Evolutionary conservation across 2,113 vertebrate species (phyloP), one percentile per base, ranked within the genome.

Genomic region (Otus sunia): DNA sequence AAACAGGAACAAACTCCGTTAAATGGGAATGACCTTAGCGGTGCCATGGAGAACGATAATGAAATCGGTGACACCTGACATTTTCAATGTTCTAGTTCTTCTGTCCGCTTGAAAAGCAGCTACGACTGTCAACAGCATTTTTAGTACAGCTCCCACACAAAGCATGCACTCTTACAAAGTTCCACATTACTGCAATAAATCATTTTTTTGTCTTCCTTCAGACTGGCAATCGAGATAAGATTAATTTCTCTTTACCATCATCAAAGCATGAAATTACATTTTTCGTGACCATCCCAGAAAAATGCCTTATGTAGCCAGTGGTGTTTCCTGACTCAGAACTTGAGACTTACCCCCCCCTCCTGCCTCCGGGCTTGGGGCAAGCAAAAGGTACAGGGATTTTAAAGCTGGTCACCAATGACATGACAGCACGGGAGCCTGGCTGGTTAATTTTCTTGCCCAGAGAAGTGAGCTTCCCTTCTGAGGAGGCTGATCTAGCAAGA

Each of bases 231-330:
- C 30, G 52, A 47, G 47, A 21, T 60, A 84, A 67, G 68, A 56
- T 67, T 71, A 30, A 80, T 84, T 88, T 88, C 41, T 59, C 47
- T 72, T 71, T 71, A 9, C 30, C 68, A n/a, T 36, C n/a, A 16
- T 16, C 27, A 50, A 71, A 63, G 55, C 22, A 60, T 11, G 14
- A 91, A 79, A 68, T 84, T 4, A 27, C 56, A 56, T 71, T 91
- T 69, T 85, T 0, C n/a, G 1, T 75, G 47, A 59, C 15, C 37
- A 25, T 41, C 22, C 43, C 56, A 69, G 82, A 59, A 77, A 58
- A 78, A 55, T 0, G 0, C 27, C 22, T 69, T 6, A 15, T 20
- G 49, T 37, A 3, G 0, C 1, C 3, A 45, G 1, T 5, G 20
- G 25, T 41, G 41, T 73, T 93, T 64, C 27, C 85, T 88, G 77